phyloP scores from a whole-genome alignment of 1,140 invertebrate genomes.

The Ganaspis sp. region DNA sequence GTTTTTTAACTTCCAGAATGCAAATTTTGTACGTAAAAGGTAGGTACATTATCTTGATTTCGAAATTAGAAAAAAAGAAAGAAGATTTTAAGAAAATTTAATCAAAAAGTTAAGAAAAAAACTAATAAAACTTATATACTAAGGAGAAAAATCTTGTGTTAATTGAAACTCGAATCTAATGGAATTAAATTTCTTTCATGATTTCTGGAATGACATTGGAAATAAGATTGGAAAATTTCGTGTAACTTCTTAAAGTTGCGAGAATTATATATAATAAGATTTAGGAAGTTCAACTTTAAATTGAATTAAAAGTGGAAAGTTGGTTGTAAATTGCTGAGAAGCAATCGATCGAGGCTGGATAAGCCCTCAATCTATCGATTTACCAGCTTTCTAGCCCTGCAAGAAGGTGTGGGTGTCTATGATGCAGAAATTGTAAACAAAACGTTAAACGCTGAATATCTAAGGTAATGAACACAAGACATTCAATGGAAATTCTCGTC shows the following conservation, averaged over 20 bases:
- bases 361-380: neutral
- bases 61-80: too few relatives aligned
- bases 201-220: too few relatives aligned
- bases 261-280: slow-evolving; percentile 6
- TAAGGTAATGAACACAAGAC: too few relatives aligned
- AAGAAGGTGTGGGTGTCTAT: neutral
- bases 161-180: too few relatives aligned
- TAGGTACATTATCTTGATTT: too few relatives aligned
- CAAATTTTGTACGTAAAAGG: too few relatives aligned
- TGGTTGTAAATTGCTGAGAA: neutral
- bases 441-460: neutral
- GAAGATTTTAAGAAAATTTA: too few relatives aligned
- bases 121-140: too few relatives aligned
- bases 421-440: neutral
- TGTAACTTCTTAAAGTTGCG: neutral
- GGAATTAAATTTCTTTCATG: too few relatives aligned
- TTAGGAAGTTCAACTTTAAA: slow-evolving; percentile 5
- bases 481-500: neutral
- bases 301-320: slow-evolving; percentile 5
- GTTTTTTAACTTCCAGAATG: too few relatives aligned
- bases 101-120: too few relatives aligned
- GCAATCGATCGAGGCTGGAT: slow-evolving; percentile 12
- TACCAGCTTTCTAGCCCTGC: neutral
- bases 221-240: neutral
- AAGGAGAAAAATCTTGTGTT: too few relatives aligned